Conservation (phyloP, 2,113 vertebrate species). For the Aramus guarauna region DNA sequence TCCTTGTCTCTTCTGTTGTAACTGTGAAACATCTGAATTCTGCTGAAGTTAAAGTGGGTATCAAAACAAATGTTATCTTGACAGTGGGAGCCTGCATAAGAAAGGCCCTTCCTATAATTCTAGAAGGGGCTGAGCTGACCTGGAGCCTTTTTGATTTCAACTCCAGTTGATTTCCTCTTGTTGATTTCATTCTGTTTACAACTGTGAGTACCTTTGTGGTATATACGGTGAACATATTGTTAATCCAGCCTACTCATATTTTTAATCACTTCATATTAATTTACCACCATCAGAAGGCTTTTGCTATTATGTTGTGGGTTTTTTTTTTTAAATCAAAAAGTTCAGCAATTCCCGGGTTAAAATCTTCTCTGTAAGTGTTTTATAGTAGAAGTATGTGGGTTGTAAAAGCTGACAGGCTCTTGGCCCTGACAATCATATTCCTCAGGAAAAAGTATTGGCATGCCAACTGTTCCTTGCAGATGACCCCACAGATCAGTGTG, state of each 20-base stretch:
- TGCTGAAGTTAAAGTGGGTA: not conserved
- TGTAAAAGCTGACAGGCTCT: not conserved
- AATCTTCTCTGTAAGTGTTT: not conserved
- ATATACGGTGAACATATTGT: accelerated
- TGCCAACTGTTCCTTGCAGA: not conserved
- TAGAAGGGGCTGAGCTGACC: not conserved
- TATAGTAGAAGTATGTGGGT: accelerated
- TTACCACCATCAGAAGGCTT: not conserved
- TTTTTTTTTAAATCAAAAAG: not conserved
- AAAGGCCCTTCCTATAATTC: not conserved
- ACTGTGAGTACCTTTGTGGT: not conserved
- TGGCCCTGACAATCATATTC: not conserved
- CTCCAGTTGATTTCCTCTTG: not conserved
- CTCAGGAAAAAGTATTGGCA: not conserved
- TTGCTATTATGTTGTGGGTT: not conserved
- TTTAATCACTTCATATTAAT: not conserved
- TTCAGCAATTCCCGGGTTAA: not conserved
- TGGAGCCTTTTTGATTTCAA: not conserved
- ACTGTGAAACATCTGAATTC: not conserved
- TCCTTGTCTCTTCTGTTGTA: not conserved
- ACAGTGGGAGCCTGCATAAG: accelerated
- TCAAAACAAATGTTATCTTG: not conserved
- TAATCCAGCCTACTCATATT: not conserved
- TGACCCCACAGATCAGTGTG: not conserved
- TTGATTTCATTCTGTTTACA: not conserved